Evolutionary conservation across 2,113 vertebrate species (phyloP), one percentile per base, ranked within the genome.

Genomic region (Cynoglossus semilaevis): DNA sequence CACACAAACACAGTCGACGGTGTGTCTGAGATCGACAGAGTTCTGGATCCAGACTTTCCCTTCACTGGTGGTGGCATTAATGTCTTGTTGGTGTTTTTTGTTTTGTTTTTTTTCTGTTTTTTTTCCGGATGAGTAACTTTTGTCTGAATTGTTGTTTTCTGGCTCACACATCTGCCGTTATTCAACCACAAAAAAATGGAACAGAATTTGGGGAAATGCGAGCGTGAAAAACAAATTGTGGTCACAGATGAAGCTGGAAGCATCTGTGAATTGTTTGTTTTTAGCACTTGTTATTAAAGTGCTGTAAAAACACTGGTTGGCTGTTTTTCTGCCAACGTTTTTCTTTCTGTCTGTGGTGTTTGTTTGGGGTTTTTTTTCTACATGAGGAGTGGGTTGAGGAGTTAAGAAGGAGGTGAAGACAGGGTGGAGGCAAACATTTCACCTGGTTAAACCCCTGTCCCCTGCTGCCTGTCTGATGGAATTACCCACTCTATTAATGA

Each of bases 101-200:
- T 71, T 63, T 73, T 80, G 41, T 77, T 14, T 4, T 51, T 36
- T 11, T 51, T 34, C 11, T 22, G 71, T 11, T 81, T 42, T 19
- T 12, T 40, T 73, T 71, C 38, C 77, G 77, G 71, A 55, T 81
- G 76, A 68, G 44, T 60, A 65, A 5, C 16, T 70, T 57, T 56
- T 71, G 48, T 80, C 58, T 62, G 46, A 52, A 40, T 63, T 79
- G 53, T 77, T 85, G 64, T 80, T 81, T 59, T 84, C 64, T 67
- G 67, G 9, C 52, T 7, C 47, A 47, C 70, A 87, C 89, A 88
- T 88, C 88, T 91, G 88, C 77, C 79, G 58, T 61, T 80, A 68
- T 59, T 81, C 75, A 87, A 86, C 44, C 79, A 78, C 45, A 62
- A 47, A 82, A 80, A 76, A 72, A 76, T 40, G 66, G n/a, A 16